Conservation (phyloP, 2,888 invertebrate species). For the Lasioglossum zephyrum region DNA sequence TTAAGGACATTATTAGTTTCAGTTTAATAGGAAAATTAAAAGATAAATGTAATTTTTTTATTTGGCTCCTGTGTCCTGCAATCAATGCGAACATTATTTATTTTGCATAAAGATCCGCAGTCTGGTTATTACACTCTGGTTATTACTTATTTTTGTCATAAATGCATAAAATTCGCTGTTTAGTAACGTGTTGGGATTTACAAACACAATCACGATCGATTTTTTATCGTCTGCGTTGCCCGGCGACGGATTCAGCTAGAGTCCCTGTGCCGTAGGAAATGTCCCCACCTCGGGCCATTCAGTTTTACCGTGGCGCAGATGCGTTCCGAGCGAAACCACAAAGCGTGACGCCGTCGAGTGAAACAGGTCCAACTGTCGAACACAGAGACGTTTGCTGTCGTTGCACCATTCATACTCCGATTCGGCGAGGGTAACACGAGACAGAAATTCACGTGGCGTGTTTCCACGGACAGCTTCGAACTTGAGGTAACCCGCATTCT, state of each 20-base stretch:
- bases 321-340: neutral
- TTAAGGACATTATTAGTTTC: no score
- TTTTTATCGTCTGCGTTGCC: neutral
- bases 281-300: neutral
- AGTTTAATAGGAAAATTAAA: no score
- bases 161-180: no score
- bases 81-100: no score
- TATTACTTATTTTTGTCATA: no score
- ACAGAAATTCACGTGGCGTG: conserved; percentile 36
- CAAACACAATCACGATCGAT: neutral
- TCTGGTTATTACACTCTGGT: no score
- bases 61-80: no score
- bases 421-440: conserved; percentile 4
- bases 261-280: neutral
- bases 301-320: neutral
- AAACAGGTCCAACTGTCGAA: neutral
- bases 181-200: no score
- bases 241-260: neutral
- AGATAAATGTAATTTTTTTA: no score
- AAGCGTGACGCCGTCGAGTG: conserved; percentile 1
- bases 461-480: conserved; percentile 20
- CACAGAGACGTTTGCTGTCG: conserved; percentile 13
- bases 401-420: conserved; percentile 22
- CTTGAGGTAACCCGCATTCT: conserved; percentile 44
- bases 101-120: no score